Evolutionary conservation across 1,140 invertebrate species (phyloP).

Genomic region (Saccostrea glomerata): DNA sequence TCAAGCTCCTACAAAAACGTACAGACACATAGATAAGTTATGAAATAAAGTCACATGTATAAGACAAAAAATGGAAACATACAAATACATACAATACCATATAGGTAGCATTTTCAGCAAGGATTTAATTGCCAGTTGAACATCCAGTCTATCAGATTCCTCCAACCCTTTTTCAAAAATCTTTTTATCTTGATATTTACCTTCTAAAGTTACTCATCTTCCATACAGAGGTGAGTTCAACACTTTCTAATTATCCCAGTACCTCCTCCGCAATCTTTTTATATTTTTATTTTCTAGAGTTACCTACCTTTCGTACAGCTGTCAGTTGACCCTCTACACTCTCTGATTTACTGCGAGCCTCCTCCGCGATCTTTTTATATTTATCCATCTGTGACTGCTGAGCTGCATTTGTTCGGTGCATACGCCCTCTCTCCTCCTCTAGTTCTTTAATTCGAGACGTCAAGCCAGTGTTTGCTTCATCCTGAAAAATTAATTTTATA

Average conservation of each 20-base stretch:
- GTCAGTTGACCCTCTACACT: conserved; percentile 73
- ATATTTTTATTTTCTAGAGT: too few relatives aligned
- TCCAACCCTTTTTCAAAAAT: too few relatives aligned
- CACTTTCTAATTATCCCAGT: too few relatives aligned
- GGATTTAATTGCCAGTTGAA: too few relatives aligned
- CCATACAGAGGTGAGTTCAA: too few relatives aligned
- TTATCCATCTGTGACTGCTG: conserved; percentile 77
- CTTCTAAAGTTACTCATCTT: too few relatives aligned
- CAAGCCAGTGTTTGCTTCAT: conserved; percentile 68
- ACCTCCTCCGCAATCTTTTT: too few relatives aligned
- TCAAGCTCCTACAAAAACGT: conserved; percentile 75
- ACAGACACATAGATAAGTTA: neutral
- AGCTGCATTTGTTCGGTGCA: conserved; percentile 68
- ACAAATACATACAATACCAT: neutral
- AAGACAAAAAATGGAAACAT: neutral
- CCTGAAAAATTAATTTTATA: conserved; percentile 56
- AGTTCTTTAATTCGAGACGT: conserved; percentile 68
- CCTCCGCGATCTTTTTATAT: conserved; percentile 75
- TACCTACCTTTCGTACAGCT: conserved; percentile 70
- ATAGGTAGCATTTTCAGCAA: too few relatives aligned
- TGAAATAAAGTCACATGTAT: too few relatives aligned
- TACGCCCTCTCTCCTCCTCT: conserved; percentile 74
- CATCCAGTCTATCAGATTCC: too few relatives aligned
- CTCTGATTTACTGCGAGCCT: conserved; percentile 73
- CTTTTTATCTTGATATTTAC: too few relatives aligned